Evolutionary conservation across 2,797 vertebrate species (phyloP).

Genomic region (Lutjanus argentimaculatus): DNA sequence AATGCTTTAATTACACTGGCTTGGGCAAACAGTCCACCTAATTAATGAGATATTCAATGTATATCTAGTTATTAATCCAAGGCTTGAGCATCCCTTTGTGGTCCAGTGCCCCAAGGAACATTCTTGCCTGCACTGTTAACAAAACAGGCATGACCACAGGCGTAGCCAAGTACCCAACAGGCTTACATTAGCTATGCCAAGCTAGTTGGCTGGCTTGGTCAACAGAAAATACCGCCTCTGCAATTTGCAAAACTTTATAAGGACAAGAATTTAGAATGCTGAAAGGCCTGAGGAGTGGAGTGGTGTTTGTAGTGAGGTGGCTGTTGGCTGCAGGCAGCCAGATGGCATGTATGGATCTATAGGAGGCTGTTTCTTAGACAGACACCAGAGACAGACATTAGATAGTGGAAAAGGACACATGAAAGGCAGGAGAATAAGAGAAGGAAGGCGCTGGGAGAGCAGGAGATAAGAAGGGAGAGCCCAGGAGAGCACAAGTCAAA

Average conservation of each 20-base stretch:
- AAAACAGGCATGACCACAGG: slow-evolving; percentile 58
- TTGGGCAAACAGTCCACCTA: slow-evolving; percentile 43
- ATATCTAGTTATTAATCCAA: slow-evolving; percentile 62
- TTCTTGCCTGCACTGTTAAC: slow-evolving; percentile 40
- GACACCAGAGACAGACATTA: slow-evolving; percentile 62
- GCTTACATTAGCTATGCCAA: slow-evolving; percentile 57
- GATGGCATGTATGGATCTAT: slow-evolving; percentile 70
- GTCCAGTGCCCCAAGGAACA: slow-evolving; percentile 42
- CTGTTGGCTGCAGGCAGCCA: slow-evolving; percentile 30
- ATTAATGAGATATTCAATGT: slow-evolving; percentile 57
- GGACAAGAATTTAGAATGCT: slow-evolving; percentile 26
- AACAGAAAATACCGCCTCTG: slow-evolving; percentile 41
- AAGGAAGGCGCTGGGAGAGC: slow-evolving; percentile 56
- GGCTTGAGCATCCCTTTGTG: slow-evolving; percentile 52
- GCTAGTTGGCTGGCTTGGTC: slow-evolving; percentile 49
- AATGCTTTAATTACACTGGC: slow-evolving; percentile 6
- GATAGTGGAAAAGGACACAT: slow-evolving; percentile 76
- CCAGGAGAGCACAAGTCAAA: slow-evolving; percentile 76
- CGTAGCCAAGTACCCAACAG: slow-evolving; percentile 40
- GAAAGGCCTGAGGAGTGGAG: slow-evolving; percentile 8
- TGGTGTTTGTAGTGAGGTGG: slow-evolving; percentile 12
- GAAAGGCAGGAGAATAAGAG: slow-evolving; percentile 75
- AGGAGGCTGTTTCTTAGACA: slow-evolving; percentile 60
- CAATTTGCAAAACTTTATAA: slow-evolving; percentile 31
- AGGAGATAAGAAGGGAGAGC: slow-evolving; percentile 73